Evolutionary conservation across 2,888 invertebrate species (phyloP).

Genomic region (Drosophila picticornis): DNA sequence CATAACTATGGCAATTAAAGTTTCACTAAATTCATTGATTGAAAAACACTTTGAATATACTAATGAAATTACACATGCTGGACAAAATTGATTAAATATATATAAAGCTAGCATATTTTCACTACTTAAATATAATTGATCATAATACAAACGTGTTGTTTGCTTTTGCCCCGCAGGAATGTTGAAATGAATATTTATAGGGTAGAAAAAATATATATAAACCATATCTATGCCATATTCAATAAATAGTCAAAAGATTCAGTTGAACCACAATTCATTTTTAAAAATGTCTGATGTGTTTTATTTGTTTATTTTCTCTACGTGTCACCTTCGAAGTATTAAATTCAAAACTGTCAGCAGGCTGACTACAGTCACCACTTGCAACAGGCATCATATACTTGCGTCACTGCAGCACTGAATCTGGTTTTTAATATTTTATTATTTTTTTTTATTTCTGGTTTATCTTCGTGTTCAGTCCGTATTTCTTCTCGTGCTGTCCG

Average conservation of each 20-base stretch:
- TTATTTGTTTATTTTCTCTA: neutral
- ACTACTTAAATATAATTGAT: neutral
- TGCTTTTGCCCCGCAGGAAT: too few species aligned
- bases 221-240: neutral
- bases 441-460: neutral
- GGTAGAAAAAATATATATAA: neutral
- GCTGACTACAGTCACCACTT: slow-evolving; percentile 45
- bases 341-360: slow-evolving; percentile 52
- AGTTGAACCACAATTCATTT: neutral
- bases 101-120: neutral
- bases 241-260: neutral
- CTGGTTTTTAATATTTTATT: neutral
- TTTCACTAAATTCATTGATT: neutral
- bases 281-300: neutral
- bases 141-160: too few species aligned
- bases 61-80: neutral
- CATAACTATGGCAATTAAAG: neutral
- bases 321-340: slow-evolving; percentile 19
- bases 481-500: slow-evolving; percentile 10
- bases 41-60: neutral
- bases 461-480: slow-evolving; percentile 3
- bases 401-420: slow-evolving; percentile 47
- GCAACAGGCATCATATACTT: slow-evolving; percentile 42
- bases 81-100: neutral
- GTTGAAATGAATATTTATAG: neutral